A percentile compares a stretch with the other conserved stretches of the same genome.
These are phyloP conservation scores for Andricus curvator DNA, from an alignment of 2,888 invertebrate genomes.

Conservation along the genomic window DNA sequence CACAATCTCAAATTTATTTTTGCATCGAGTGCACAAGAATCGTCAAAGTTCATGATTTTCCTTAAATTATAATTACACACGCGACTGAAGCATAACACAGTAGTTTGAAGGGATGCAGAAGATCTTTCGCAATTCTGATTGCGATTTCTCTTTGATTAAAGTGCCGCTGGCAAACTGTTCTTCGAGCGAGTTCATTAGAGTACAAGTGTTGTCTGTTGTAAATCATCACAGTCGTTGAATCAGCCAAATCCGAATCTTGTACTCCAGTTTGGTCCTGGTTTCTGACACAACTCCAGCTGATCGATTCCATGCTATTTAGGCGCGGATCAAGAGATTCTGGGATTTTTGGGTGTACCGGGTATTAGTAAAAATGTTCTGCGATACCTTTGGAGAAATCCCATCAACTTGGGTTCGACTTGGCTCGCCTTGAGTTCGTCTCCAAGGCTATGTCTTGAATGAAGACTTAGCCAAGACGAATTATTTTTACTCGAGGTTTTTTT, in stretches of 20 bases:
- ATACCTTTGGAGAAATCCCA: no score
- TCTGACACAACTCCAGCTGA: conserved; percentile 33
- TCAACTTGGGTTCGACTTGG: no score
- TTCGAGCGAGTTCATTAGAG: conserved; percentile 65
- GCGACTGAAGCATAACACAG: conserved; percentile 51
- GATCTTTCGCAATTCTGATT: conserved; percentile 60
- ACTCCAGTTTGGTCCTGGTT: conserved; percentile 39
- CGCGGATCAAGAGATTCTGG: not conserved
- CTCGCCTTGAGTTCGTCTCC: no score
- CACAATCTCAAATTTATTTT: no score
- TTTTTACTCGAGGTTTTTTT: no score
- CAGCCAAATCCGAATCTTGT: conserved; percentile 42
- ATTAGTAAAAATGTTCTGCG: no score
- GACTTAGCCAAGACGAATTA: no score
- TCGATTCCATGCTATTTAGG: conserved; percentile 44
- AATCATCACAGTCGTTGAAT: conserved; percentile 53
- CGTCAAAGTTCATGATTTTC: no score
- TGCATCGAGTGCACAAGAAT: no score
- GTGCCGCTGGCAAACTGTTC: conserved; percentile 60
- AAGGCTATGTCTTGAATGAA: no score
- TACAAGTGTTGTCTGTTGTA: conserved; percentile 54
- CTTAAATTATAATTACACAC: conserved; percentile 47
- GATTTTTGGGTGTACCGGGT: no score
- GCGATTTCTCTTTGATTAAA: conserved; percentile 71
- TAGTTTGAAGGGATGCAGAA: conserved; percentile 49